Conservation (phyloP, 2,888 invertebrate genomes). For the Monopis laevigella region DNA sequence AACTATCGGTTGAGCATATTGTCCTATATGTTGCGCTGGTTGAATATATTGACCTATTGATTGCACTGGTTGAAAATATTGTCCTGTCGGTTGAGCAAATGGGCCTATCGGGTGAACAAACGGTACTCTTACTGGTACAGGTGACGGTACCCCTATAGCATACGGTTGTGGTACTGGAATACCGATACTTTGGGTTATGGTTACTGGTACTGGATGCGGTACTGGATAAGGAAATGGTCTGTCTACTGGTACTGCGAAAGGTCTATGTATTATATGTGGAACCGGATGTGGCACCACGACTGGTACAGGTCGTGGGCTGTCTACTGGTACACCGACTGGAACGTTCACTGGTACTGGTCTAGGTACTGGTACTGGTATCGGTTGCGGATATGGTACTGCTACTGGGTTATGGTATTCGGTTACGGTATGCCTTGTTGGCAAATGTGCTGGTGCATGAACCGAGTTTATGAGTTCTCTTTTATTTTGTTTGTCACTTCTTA, state of each 20-base stretch:
- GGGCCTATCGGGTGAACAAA: slow-evolving; percentile 32
- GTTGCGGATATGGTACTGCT: slow-evolving; percentile 60
- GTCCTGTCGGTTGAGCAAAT: slow-evolving; percentile 14
- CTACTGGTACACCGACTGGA: slow-evolving; percentile 52
- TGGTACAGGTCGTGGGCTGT: slow-evolving; percentile 40
- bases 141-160: slow-evolving; percentile 45
- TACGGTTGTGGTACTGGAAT: slow-evolving; percentile 65
- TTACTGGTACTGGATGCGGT: slow-evolving; percentile 60
- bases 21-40: slow-evolving; percentile 11
- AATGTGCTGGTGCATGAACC: slow-evolving; percentile 18
- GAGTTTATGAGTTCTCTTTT: slow-evolving; percentile 17
- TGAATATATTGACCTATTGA: slow-evolving; percentile 15
- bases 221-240: slow-evolving; percentile 65
- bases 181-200: slow-evolving; percentile 57
- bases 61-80: slow-evolving; percentile 12
- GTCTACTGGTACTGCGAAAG: slow-evolving; percentile 56
- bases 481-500: slow-evolving; percentile 22
- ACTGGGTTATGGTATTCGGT: slow-evolving; percentile 58
- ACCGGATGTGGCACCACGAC: slow-evolving; percentile 52
- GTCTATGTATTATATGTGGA: slow-evolving; percentile 44
- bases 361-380: slow-evolving; percentile 57
- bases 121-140: slow-evolving; percentile 44
- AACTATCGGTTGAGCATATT: background rate
- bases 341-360: slow-evolving; percentile 57
- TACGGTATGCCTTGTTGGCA: slow-evolving; percentile 44